Evolutionary conservation across 2,113 vertebrate genomes (phyloP), one percentile per base, ranked within the genome.

Genomic region (Gnathochromis pfefferi): DNA sequence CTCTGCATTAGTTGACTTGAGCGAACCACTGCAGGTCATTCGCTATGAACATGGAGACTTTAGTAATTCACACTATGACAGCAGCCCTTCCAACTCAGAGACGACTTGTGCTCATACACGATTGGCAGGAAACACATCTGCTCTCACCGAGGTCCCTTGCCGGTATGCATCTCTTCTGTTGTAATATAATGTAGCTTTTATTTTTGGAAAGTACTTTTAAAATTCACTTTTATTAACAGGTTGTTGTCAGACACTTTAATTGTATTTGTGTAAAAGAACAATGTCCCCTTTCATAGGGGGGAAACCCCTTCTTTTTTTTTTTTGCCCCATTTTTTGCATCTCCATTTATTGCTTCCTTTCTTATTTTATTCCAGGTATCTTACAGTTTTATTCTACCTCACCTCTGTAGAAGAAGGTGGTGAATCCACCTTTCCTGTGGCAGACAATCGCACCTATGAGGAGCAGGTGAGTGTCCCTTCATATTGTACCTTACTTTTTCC

Each of bases 31-130:
- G 87, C 98, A 99, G 93, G 98, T 99, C 11, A 97, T 99, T 88
- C 96, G 97, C 19, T 99, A 97, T 0, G 97, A 98, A 80, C 96
- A 97, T 42, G 97, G 98, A 60, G 98, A 98, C 40, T 98, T 98
- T 94, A 98, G 98, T 91, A 96, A 99, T 2, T 98, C 98, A 84
- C 98, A 99, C 81, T 97, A 99, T 91, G 98, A 99, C 95, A 99
- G 98, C 33, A 98, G 98, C 45, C 96, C 97, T 0, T 95, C 98
- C 83, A 97, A 96, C 87, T 96, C 96, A 0, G 97, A 98, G 91
- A 98, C 97, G 2, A 96, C 96, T 92, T 99, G 98, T 88, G 96
- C 96, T 21, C 98, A 99, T 91, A 99, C 98, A 3, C 98, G 97
- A 60, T 95, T 99, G 87, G 97, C 98, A 0, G 95, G 96, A 92